phyloP scores from a whole-genome alignment of 2,888 invertebrate genomes.

The Mechanitis mazaeus region DNA sequence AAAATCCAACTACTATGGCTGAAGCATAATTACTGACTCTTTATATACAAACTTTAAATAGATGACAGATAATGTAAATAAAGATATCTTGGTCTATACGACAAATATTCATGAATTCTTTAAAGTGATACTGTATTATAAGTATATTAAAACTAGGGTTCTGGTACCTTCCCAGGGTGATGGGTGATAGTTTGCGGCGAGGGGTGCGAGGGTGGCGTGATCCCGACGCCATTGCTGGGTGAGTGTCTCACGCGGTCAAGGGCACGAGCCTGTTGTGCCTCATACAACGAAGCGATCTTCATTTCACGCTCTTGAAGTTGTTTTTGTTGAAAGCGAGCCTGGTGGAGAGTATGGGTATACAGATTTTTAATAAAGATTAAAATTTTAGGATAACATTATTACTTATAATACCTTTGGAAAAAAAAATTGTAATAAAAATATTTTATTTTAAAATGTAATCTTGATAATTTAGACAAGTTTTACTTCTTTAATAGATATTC shows the following conservation, averaged over 20 bases:
- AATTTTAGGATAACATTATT: not conserved
- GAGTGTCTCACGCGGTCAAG: conserved; percentile 60
- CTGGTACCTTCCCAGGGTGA: conserved; percentile 58
- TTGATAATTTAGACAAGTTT: too few species aligned
- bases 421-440: too few species aligned
- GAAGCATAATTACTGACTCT: too few species aligned
- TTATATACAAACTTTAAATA: too few species aligned
- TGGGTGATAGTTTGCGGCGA: conserved; percentile 37
- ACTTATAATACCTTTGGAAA: too few species aligned
- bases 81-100: too few species aligned
- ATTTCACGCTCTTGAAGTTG: conserved; percentile 88
- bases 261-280: conserved; percentile 79
- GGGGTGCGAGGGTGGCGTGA: conserved; percentile 36
- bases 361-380: not conserved
- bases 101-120: too few species aligned
- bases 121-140: too few species aligned
- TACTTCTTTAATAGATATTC: too few species aligned
- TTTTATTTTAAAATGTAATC: too few species aligned
- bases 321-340: conserved; percentile 90
- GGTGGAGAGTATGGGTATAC: conserved; percentile 38
- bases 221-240: conserved; percentile 32
- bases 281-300: conserved; percentile 82
- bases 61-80: too few species aligned
- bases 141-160: too few species aligned
- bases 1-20: not conserved